Conservation (phyloP, 2,888 invertebrate species). For the Trichogramma evanescens region DNA sequence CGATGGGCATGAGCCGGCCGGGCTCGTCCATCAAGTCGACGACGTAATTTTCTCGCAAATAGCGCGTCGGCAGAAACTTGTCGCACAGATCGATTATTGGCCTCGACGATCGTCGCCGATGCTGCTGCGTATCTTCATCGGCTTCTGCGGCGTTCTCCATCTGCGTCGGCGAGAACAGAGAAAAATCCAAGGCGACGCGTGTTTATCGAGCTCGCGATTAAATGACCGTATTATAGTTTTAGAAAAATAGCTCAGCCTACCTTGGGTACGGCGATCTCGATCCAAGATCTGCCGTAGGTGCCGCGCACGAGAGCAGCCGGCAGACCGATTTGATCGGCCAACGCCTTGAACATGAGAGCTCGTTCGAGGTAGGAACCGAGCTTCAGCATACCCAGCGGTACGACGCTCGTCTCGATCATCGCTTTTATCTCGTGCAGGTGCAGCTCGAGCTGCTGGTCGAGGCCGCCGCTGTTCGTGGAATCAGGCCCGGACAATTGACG, state of each 20-base stretch:
- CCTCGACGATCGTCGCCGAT: no score
- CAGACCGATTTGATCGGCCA: slow-evolving; percentile 59
- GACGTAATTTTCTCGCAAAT: slow-evolving; percentile 56
- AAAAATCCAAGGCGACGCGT: slow-evolving; percentile 3
- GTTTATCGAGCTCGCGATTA: background rate
- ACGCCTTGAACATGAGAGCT: slow-evolving; percentile 58
- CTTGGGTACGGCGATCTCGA: slow-evolving; percentile 57
- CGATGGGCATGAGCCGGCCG: slow-evolving; percentile 47
- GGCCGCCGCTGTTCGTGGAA: slow-evolving; percentile 23
- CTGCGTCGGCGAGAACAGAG: background rate
- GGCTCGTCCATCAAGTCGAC: slow-evolving; percentile 55
- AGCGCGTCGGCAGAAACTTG: slow-evolving; percentile 48
- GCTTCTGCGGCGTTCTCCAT: no score
- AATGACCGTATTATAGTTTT: no score
- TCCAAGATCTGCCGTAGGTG: slow-evolving; percentile 56
- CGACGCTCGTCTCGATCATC: slow-evolving; percentile 48
- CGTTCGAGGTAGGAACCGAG: slow-evolving; percentile 58
- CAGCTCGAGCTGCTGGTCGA: slow-evolving; percentile 36
- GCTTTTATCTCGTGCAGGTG: slow-evolving; percentile 35
- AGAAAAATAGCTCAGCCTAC: slow-evolving; percentile 15
- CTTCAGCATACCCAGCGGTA: slow-evolving; percentile 55
- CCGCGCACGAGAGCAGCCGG: slow-evolving; percentile 57
- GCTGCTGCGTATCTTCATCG: no score
- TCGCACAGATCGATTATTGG: no score
- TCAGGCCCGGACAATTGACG: slow-evolving; percentile 35